Evolutionary conservation across 2,888 invertebrate species (phyloP).

Genomic region (Drosophila paracracens): DNA sequence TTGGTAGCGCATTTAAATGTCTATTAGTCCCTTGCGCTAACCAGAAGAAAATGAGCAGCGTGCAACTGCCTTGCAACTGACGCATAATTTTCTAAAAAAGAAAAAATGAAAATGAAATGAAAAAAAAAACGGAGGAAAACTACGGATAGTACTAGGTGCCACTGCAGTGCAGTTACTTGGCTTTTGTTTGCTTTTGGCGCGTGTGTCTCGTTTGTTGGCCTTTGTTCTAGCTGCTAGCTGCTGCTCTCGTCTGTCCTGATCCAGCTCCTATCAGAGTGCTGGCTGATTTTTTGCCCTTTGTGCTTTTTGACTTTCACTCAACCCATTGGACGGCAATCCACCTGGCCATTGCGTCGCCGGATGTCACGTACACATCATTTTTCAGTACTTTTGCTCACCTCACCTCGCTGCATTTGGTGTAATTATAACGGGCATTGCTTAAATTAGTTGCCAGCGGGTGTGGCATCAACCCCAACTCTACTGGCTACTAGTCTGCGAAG

Average conservation of each 20-base stretch:
- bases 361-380: conserved; percentile 78
- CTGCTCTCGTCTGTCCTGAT: conserved; percentile 14
- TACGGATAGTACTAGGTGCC: background rate
- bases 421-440: conserved; percentile 70
- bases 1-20: background rate
- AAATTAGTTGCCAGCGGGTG: conserved; percentile 65
- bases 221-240: conserved; percentile 49
- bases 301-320: conserved; percentile 10
- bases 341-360: conserved; percentile 43
- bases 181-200: conserved; percentile 60
- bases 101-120: conserved; percentile 1
- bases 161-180: conserved; percentile 47
- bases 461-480: conserved; percentile 15
- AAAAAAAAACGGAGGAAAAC: background rate
- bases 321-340: conserved; percentile 14
- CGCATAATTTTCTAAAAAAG: conserved; percentile 61
- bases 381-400: conserved; percentile 67
- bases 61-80: conserved; percentile 18
- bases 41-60: conserved; percentile 48
- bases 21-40: conserved; percentile 22
- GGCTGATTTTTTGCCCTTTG: conserved; percentile 33
- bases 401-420: conserved; percentile 27
- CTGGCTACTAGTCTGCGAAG: background rate
- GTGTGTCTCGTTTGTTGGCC: conserved; percentile 55
- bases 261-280: conserved; percentile 29